Percentiles rank a stretch among this genome's conserved stretches.
Conservation (phyloP, 2,888 invertebrate species). For the Nomada ferruginata region DNA sequence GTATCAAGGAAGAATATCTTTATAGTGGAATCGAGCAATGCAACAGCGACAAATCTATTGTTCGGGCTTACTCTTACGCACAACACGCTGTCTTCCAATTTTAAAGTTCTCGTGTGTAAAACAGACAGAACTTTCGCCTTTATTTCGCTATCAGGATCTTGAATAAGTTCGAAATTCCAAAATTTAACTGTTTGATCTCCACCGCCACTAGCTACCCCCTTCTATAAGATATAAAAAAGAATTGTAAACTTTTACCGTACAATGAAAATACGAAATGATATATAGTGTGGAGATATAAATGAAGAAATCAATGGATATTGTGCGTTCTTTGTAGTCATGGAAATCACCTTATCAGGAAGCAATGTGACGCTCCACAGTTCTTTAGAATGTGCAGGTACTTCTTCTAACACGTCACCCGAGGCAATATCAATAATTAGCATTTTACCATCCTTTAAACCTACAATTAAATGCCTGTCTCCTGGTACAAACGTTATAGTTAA, state of each 20-base stretch:
- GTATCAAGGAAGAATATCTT: constrained; percentile 97
- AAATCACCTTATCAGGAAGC: constrained; percentile 91
- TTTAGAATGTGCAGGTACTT: constrained; percentile 92
- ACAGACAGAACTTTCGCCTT: constrained; percentile 90
- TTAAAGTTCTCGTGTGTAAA: constrained; percentile 92
- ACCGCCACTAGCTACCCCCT: constrained; percentile 93
- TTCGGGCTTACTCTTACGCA: constrained; percentile 94
- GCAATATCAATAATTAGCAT: constrained; percentile 94
- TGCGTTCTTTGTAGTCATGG: constrained; percentile 79
- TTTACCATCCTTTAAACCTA: constrained; percentile 93
- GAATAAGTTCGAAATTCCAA: constrained; percentile 96
- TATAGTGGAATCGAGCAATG: constrained; percentile 96
- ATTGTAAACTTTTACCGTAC: constrained; percentile 2
- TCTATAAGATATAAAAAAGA: constrained; percentile 36
- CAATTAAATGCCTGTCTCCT: constrained; percentile 94
- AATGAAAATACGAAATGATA: constrained; percentile 27
- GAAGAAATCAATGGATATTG: constrained; percentile 1
- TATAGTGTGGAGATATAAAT: constrained; percentile 27
- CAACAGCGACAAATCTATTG: constrained; percentile 94
- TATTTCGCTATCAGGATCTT: constrained; percentile 87
- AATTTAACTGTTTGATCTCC: constrained; percentile 96
- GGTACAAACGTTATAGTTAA: constrained; percentile 92
- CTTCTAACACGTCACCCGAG: constrained; percentile 92
- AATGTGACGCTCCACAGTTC: constrained; percentile 92
- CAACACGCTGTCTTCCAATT: constrained; percentile 94